Conservation (phyloP, 2,888 invertebrate genomes). For the Coelogynopora nodosa region DNA sequence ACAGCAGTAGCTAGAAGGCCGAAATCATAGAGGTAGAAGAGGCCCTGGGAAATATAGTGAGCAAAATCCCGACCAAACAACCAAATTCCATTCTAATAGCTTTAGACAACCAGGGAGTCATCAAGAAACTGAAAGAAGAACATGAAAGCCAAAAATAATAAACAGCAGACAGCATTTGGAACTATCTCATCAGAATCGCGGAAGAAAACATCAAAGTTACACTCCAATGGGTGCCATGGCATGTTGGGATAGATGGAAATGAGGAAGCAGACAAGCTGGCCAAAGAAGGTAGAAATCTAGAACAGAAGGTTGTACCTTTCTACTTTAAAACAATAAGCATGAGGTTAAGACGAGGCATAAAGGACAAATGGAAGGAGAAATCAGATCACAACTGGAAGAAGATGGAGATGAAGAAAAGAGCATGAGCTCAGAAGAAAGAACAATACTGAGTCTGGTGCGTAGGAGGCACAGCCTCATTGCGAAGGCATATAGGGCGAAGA, state of each 20-base stretch:
- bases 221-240: neutral
- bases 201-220: constrained; percentile 51
- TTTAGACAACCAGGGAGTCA: constrained; percentile 19
- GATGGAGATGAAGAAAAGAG: too few species aligned
- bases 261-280: constrained; percentile 6
- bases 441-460: too few species aligned
- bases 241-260: neutral
- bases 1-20: neutral
- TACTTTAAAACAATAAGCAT: constrained; percentile 19
- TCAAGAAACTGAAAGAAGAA: constrained; percentile 24
- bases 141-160: constrained; percentile 22
- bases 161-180: neutral
- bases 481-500: neutral
- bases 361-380: neutral
- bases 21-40: constrained; percentile 17
- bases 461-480: neutral
- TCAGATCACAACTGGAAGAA: neutral
- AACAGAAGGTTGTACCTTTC: neutral
- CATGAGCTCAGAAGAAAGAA: too few species aligned
- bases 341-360: neutral
- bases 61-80: constrained; percentile 3
- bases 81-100: constrained; percentile 21
- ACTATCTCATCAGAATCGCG: neutral
- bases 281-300: neutral
- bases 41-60: neutral